These are phyloP conservation scores for Nautilus pompilius DNA, from an alignment of 1,140 invertebrate genomes.

Conservation along the genomic window DNA sequence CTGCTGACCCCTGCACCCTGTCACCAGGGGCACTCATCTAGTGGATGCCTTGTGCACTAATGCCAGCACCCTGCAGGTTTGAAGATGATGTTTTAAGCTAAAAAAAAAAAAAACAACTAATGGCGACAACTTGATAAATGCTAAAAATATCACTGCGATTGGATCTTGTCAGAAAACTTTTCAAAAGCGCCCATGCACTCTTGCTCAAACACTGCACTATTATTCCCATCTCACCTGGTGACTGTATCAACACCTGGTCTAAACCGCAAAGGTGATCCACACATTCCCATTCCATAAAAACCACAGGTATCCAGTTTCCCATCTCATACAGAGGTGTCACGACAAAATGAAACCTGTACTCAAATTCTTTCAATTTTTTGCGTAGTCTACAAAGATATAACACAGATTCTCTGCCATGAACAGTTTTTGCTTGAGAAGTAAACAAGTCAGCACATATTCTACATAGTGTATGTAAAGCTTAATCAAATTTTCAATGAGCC, in stretches of 20 bases:
- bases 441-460: too few species aligned
- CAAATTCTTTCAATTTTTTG: too few species aligned
- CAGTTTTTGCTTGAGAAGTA: too few species aligned
- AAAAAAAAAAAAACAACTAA: background rate
- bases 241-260: constrained; percentile 25
- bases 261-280: constrained; percentile 35
- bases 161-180: background rate
- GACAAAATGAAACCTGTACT: constrained; percentile 21
- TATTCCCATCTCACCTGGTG: background rate
- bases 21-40: too few species aligned
- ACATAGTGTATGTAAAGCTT: too few species aligned
- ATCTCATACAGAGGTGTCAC: constrained; percentile 17
- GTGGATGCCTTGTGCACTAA: too few species aligned
- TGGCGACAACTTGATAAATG: background rate
- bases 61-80: background rate
- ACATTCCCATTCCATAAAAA: constrained; percentile 32
- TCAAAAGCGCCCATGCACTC: background rate
- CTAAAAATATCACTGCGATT: background rate
- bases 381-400: too few species aligned
- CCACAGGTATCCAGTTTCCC: constrained; percentile 31
- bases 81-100: background rate
- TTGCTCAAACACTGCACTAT: background rate
- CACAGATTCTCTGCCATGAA: too few species aligned
- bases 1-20: too few species aligned
- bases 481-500: too few species aligned